These are phyloP conservation scores for Hassar affinis DNA, from an alignment of 2,113 vertebrate genomes.

Conservation along the genomic window DNA sequence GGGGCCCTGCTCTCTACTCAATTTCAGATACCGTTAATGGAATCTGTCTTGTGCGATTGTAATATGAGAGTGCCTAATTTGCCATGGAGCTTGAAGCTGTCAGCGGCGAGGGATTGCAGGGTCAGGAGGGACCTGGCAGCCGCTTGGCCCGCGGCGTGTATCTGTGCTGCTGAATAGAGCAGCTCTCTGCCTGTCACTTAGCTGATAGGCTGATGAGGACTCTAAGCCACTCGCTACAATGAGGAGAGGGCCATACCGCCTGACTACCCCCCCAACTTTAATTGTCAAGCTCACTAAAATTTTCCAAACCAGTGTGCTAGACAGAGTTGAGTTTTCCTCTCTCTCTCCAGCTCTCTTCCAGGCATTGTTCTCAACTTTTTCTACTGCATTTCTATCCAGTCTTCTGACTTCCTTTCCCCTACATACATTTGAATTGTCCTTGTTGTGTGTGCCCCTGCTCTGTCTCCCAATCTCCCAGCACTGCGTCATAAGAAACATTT, in stretches of 20 bases:
- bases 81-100: slow-evolving; percentile 99
- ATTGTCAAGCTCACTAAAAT: slow-evolving; percentile 97
- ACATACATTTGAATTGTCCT: slow-evolving; percentile 46
- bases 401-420: slow-evolving; percentile 64
- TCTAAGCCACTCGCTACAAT: slow-evolving; percentile 99
- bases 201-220: slow-evolving; percentile 99
- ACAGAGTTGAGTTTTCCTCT: slow-evolving; percentile 63
- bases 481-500: slow-evolving; percentile 76
- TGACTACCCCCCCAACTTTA: slow-evolving; percentile 77
- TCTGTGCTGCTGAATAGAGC: slow-evolving; percentile 99
- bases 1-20: slow-evolving; percentile 98
- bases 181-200: slow-evolving; percentile 99
- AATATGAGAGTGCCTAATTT: slow-evolving; percentile 99
- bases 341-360: slow-evolving; percentile 37
- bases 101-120: slow-evolving; percentile 99
- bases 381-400: slow-evolving; percentile 61
- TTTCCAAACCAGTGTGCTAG: slow-evolving; percentile 88
- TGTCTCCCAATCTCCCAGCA: slow-evolving; percentile 60
- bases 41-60: slow-evolving; percentile 99
- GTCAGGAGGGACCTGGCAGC: slow-evolving; percentile 99
- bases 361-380: slow-evolving; percentile 42
- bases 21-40: slow-evolving; percentile 99
- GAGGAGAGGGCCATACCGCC: slow-evolving; percentile 93
- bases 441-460: slow-evolving; percentile 57
- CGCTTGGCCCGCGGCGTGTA: slow-evolving; percentile 99